Conservation (phyloP, 1,140 invertebrate species). For the Microvelia longipes region DNA sequence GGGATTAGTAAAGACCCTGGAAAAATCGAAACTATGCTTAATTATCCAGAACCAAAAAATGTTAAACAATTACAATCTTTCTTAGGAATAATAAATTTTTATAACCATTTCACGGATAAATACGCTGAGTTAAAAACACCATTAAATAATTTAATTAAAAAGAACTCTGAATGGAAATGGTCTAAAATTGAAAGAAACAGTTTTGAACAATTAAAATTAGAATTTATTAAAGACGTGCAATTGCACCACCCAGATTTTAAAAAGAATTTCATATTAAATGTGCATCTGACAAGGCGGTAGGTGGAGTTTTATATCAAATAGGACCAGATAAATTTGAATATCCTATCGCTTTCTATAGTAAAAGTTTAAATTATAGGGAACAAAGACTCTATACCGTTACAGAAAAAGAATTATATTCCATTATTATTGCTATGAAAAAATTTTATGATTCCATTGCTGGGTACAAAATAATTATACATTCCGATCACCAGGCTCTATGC, state of each 20-base stretch:
- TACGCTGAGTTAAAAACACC: background rate
- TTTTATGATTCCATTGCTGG: background rate
- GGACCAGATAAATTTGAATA: background rate
- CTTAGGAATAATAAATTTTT: background rate
- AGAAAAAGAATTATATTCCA: background rate
- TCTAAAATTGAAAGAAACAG: background rate
- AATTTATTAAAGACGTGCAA: background rate
- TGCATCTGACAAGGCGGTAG: background rate
- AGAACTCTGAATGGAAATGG: background rate
- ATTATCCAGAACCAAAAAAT: background rate
- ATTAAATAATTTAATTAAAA: background rate
- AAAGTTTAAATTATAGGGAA: background rate
- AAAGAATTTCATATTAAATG: background rate
- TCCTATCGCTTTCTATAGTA: background rate
- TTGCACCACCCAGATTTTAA: background rate
- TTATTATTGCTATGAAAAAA: background rate
- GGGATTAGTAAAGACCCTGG: background rate
- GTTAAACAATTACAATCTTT: background rate
- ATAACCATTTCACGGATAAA: background rate
- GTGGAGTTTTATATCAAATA: conserved; percentile 2
- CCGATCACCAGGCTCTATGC: background rate
- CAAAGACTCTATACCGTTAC: background rate
- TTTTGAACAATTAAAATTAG: background rate
- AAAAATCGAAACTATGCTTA: background rate
- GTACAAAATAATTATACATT: background rate